Evolutionary conservation across 2,797 vertebrate species (phyloP), one percentile per base, ranked within the genome.

Genomic region (Esox masquinongy): DNA sequence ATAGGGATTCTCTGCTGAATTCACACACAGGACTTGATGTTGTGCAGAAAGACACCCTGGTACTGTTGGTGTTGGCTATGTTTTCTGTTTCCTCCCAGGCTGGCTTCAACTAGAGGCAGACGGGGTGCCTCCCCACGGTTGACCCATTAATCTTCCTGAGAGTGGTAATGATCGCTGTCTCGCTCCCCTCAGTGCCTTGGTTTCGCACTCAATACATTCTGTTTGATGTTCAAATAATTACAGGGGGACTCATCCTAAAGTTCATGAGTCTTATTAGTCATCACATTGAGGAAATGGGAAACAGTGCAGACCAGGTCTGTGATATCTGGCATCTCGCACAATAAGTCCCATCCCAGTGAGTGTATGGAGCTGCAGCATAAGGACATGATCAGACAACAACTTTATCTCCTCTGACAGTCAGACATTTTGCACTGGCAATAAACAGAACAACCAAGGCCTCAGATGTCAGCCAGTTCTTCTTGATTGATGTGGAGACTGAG

Each of bases 211-310:
- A 63, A 77, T 84, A 78, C 83, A 80, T 80, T 80, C 75, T 67
- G 77, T 89, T 87, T 90, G 88, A 91, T 90, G 84, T 83, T 78
- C n/a, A 83, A 88, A 92, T 90, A 90, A 90, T 91, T 89, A 90
- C 83, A 76, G 61, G 68, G 72, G 59, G 77, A 76, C 78, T 78
- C 49, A n/a, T 63, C 19, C 31, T 75, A 61, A 89, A 90, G 86
- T 90, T 90, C 82, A 90, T 2, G 47, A 73, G 79, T 76, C 79
- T 85, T 83, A 89, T 90, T 80, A 85, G 80, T 78, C 70, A 70
- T 79, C 76, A 79, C 78, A 83, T 72, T 3, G 70, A 79, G 72
- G 80, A 68, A 56, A 66, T 4, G 75, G 70, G 26, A 78, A 47
- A 66, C 68, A 36, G 11, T 49, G 61, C 70, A 73, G 77, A 77